phyloP scores from a whole-genome alignment of 1,140 invertebrate genomes.

The Drosophila sproati region DNA sequence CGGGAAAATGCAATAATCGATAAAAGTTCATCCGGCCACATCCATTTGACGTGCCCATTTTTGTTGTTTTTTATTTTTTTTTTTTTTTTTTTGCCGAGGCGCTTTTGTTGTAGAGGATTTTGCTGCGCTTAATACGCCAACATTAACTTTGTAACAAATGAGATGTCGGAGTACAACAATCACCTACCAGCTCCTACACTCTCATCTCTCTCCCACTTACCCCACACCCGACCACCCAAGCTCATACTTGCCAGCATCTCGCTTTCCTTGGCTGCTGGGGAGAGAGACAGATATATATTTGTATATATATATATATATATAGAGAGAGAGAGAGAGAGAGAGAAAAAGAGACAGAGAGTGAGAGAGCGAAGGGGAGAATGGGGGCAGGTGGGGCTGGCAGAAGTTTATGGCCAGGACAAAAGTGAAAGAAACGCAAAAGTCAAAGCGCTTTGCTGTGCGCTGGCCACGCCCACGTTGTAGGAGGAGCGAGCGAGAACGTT shows the following conservation, averaged over 20 bases:
- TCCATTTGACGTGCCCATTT: constrained; percentile 20
- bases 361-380: not conserved
- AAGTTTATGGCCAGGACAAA: constrained; percentile 72
- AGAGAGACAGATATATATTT: not conserved
- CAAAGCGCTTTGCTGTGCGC: constrained; percentile 72
- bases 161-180: constrained; percentile 82
- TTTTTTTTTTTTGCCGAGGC: constrained; percentile 20
- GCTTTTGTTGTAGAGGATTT: constrained; percentile 78
- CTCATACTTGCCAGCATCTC: not conserved
- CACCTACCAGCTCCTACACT: constrained; percentile 59
- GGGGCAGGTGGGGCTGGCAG: constrained; percentile 43
- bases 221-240: constrained; percentile 4
- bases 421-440: constrained; percentile 81
- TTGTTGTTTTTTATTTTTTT: not conserved
- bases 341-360: constrained; percentile 1
- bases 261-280: constrained; percentile 1
- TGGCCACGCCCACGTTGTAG: constrained; percentile 67
- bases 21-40: constrained; percentile 55
- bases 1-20: constrained; percentile 74
- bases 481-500: constrained; percentile 72
- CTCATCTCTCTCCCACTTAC: not conserved
- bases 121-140: constrained; percentile 82
- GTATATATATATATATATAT: no score
- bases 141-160: constrained; percentile 83
- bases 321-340: no score